Evolutionary conservation across 30 jellyfish, hydroid and myxozoan genomes (phyloP), one percentile per base, ranked within the genome.

Genomic region (Turritopsis dohrnii): DNA sequence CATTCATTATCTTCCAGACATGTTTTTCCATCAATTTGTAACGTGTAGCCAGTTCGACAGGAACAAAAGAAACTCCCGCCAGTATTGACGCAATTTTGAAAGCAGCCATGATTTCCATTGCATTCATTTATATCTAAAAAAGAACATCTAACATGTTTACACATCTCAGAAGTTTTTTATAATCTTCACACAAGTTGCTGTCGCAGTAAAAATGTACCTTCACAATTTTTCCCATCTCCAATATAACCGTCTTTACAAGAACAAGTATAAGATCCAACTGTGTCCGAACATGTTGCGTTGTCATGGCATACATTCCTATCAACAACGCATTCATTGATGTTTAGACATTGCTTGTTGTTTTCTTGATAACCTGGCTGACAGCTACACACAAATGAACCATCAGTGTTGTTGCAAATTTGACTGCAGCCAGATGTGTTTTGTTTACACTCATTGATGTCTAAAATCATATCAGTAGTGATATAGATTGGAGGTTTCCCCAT

Each of bases 1-100:
- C 83, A 74, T 30, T 74, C 83, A 74, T 74, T 41, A 21, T n/a
- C 60, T n/a, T 74, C 83, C 41, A 21, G 54, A 74, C 54, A 74
- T n/a, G 65, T 25, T 69, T n/a, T 69, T 17, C 77, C 77, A 69
- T 69, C 30, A 27, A 1, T 17, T 69, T 69, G 77, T n/a, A 69
- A 27, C 9, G 77, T 27, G 77, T n/a, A 69, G 9, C 77, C 77
- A 27, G 77, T 69, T 69, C 8, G 28, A 69, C 77, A 69, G 30
- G 31, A n/a, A 69, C 77, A 69, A 23, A 8, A 9, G 19, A 7
- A 69, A 27, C 77, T 69, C 9, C 77, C 77, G 17, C 30, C 77
- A 69, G 77, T 69, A 27, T 69, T 27, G 31, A 69, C 77, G 22
- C 77, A 69, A 69, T 16, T 0, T 69, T 23, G 28, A 8, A n/a